Evolutionary conservation across 2,888 invertebrate species (phyloP).

Genomic region (Oegoconia quadripuncta): DNA sequence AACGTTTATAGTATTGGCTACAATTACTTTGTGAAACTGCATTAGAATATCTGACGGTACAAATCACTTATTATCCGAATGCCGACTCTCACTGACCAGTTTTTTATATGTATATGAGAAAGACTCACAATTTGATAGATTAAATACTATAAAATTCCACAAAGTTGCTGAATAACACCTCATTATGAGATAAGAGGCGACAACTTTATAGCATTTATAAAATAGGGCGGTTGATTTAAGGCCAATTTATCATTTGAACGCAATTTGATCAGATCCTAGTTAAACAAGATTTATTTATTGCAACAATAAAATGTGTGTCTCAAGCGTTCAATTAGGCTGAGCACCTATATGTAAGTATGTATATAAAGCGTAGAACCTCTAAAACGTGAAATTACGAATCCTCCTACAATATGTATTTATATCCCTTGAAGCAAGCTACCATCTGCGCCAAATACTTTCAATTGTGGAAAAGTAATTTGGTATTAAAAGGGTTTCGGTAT

Average conservation of each 20-base stretch:
- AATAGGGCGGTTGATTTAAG: constrained; percentile 53
- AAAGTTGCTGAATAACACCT: constrained; percentile 47
- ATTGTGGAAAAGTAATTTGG: constrained; percentile 43
- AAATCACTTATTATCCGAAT: too few relatives aligned
- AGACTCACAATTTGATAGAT: constrained; percentile 29
- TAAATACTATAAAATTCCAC: constrained; percentile 36
- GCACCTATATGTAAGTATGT: constrained; percentile 1
- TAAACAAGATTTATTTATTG: constrained; percentile 51
- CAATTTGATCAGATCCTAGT: constrained; percentile 41
- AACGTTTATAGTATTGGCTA: too few relatives aligned
- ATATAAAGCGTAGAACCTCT: too few relatives aligned
- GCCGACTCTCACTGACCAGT: too few relatives aligned
- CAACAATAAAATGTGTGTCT: constrained; percentile 32
- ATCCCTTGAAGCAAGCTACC: constrained; percentile 39
- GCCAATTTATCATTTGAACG: constrained; percentile 50
- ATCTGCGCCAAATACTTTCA: constrained; percentile 47
- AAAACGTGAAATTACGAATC: too few relatives aligned
- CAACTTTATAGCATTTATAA: constrained; percentile 57
- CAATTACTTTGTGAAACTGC: too few relatives aligned
- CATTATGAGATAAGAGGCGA: constrained; percentile 56
- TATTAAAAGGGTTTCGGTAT: constrained; percentile 36
- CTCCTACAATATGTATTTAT: constrained; percentile 6
- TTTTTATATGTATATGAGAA: constrained; percentile 19
- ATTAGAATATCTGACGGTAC: too few relatives aligned
- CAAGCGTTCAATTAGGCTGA: neutral